Conservation (phyloP, 2,797 vertebrate species). For the Syncerus caffer region DNA sequence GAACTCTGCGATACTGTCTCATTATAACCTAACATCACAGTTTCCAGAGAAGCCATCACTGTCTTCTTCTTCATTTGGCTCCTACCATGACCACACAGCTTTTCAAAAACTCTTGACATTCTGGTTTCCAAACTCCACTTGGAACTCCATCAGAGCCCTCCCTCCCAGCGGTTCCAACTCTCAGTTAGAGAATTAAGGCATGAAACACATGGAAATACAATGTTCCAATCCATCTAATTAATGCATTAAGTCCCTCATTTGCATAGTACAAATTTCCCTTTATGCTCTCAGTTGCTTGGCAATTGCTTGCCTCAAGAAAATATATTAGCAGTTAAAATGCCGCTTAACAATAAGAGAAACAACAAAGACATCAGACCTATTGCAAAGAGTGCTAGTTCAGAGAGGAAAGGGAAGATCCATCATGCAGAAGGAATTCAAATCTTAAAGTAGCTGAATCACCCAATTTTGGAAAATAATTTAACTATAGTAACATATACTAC, state of each 20-base stretch:
- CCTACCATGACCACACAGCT: slow-evolving; percentile 62
- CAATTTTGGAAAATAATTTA: slow-evolving; percentile 26
- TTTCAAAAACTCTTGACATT: slow-evolving; percentile 29
- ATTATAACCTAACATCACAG: not conserved
- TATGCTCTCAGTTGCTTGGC: slow-evolving; percentile 75
- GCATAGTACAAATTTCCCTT: slow-evolving; percentile 77
- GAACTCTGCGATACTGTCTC: slow-evolving; percentile 11
- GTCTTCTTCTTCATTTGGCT: slow-evolving; percentile 47
- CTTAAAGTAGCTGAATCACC: not conserved
- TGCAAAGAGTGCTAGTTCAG: slow-evolving; percentile 51
- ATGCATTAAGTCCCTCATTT: slow-evolving; percentile 78
- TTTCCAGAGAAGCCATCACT: slow-evolving; percentile 37
- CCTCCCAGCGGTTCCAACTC: slow-evolving; percentile 43
- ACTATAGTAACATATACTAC: not conserved
- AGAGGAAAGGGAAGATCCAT: not conserved
- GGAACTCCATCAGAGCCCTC: slow-evolving; percentile 55
- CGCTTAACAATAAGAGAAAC: slow-evolving; percentile 62
- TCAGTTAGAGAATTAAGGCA: slow-evolving; percentile 71
- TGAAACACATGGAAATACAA: slow-evolving; percentile 77
- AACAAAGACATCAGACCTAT: slow-evolving; percentile 68
- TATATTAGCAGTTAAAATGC: slow-evolving; percentile 70
- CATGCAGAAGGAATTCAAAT: slow-evolving; percentile 12
- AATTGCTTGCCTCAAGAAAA: slow-evolving; percentile 73
- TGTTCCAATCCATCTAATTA: slow-evolving; percentile 78
- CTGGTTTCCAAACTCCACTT: slow-evolving; percentile 67